Evolutionary conservation across 2,888 invertebrate species (phyloP).

Genomic region (Pandemis cinnamomeana): DNA sequence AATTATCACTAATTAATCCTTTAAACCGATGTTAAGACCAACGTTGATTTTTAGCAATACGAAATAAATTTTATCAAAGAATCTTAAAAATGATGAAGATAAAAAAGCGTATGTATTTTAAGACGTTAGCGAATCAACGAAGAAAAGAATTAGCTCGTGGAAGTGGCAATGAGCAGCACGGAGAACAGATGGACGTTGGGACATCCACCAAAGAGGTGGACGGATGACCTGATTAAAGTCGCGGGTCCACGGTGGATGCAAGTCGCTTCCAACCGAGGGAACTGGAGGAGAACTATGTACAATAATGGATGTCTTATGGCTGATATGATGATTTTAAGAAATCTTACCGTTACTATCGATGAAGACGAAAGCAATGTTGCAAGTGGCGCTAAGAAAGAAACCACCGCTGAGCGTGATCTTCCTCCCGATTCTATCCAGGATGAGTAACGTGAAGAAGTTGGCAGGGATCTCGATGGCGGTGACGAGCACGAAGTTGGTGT

Average conservation of each 20-base stretch:
- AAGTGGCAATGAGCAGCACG: no score
- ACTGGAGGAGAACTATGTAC: no score
- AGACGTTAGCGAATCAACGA: no score
- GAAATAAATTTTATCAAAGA: background rate
- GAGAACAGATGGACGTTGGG: no score
- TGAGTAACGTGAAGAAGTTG: constrained; percentile 84
- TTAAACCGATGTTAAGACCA: background rate
- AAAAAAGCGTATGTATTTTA: background rate
- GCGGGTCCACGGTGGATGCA: no score
- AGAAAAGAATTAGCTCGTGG: no score
- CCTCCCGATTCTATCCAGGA: constrained; percentile 86
- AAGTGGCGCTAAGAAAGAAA: constrained; percentile 84
- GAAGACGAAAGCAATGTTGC: constrained; percentile 71
- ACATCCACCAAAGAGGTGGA: no score
- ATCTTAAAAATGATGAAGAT: background rate
- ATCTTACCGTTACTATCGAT: constrained; percentile 79
- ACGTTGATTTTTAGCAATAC: background rate
- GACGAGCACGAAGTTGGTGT: constrained; percentile 88
- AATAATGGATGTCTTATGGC: constrained; percentile 25
- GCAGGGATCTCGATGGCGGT: constrained; percentile 89
- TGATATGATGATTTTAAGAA: background rate
- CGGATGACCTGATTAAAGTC: no score
- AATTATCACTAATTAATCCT: background rate
- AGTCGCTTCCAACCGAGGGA: no score
- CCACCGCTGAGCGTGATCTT: constrained; percentile 84